Conservation (phyloP, 2,113 vertebrate species). For the Camelus dromedarius region DNA sequence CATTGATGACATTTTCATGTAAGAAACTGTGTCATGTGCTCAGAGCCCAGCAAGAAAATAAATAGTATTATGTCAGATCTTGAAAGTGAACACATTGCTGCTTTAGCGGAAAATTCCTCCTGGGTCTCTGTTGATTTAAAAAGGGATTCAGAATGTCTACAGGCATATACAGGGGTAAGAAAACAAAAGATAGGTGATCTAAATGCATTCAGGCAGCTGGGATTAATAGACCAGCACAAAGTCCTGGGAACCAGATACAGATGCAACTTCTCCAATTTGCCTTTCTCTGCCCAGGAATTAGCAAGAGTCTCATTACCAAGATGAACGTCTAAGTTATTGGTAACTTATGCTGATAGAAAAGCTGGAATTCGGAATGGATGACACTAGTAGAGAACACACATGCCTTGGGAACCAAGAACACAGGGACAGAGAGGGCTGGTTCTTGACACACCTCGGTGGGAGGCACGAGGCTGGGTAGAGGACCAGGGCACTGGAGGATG, state of each 20-base stretch:
- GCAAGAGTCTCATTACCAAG: neutral
- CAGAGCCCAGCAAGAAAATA: neutral
- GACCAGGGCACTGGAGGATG: neutral
- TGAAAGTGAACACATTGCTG: neutral
- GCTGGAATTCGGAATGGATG: neutral
- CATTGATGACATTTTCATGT: neutral
- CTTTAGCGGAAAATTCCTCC: neutral
- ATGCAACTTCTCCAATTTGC: neutral
- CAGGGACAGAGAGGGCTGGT: neutral
- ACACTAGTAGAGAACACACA: neutral
- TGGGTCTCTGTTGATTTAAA: neutral
- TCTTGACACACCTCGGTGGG: no score
- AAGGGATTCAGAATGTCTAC: neutral
- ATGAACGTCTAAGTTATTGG: neutral
- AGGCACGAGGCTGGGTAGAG: neutral
- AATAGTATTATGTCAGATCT: neutral
- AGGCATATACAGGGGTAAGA: neutral
- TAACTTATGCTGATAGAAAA: no score
- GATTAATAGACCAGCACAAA: neutral
- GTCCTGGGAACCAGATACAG: neutral
- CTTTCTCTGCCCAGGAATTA: neutral
- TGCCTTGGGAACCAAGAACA: rapidly evolving
- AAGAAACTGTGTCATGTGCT: neutral
- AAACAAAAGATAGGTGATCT: neutral
- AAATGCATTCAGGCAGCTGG: neutral